Percentiles rank a stretch among this genome's conserved stretches.
These are phyloP conservation scores for Diglossa brunneiventris DNA, from an alignment of 2,113 vertebrate genomes.

Conservation along the genomic window DNA sequence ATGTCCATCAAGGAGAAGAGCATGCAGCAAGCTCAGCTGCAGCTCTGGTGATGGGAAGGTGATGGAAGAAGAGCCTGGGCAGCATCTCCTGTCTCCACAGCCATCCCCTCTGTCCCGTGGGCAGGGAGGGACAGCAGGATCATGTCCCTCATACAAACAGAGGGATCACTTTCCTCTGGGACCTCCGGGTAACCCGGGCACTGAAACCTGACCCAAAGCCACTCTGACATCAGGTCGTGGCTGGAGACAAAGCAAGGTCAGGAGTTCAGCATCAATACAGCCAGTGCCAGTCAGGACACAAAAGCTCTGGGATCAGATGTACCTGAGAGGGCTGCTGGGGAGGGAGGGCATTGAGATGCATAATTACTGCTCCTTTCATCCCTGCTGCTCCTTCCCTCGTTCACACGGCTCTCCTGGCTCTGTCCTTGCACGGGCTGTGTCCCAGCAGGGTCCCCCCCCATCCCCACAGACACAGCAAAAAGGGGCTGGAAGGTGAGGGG, in stretches of 20 bases:
- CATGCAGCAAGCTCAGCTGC: not conserved
- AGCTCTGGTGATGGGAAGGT: not conserved
- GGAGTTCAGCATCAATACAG: conserved; percentile 56
- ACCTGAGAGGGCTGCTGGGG: conserved; percentile 1
- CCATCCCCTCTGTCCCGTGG: not conserved
- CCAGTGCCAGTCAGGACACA: conserved; percentile 30
- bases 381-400: not conserved
- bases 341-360: conserved; percentile 4
- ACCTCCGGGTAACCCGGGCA: conserved; percentile 57
- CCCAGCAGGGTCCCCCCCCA: not conserved
- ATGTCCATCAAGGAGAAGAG: rapidly evolving
- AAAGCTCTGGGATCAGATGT: not conserved
- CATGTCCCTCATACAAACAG: not conserved
- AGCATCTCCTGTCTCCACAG: not conserved
- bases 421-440: not conserved
- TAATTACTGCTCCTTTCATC: conserved; percentile 39
- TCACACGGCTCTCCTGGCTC: not conserved
- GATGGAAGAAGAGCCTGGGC: not conserved
- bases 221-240: conserved; percentile 43
- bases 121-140: not conserved
- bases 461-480: not conserved
- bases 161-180: conserved; percentile 56
- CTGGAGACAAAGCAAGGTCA: conserved; percentile 59
- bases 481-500: not conserved
- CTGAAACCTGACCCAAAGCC: conserved; percentile 63